These are phyloP conservation scores for Misgurnus mizolepis DNA, from an alignment of 2,113 vertebrate genomes.

Conservation along the genomic window DNA sequence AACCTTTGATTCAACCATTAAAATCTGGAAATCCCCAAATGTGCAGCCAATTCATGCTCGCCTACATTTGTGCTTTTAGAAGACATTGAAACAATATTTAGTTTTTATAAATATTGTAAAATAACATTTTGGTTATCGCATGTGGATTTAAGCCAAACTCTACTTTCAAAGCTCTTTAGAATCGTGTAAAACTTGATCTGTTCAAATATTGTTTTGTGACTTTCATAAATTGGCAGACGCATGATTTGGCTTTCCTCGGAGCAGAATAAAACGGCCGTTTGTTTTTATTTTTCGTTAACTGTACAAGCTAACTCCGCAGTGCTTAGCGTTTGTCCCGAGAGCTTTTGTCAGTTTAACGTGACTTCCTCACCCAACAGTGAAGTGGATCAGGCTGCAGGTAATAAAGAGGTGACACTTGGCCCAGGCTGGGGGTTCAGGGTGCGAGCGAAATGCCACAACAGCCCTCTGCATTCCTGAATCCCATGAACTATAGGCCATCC, in stretches of 20 bases:
- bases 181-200: background rate
- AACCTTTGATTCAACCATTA: conserved; percentile 3
- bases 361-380: conserved; percentile 43
- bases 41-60: background rate
- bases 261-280: background rate
- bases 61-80: conserved; percentile 3
- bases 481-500: conserved; percentile 69
- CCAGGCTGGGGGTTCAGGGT: conserved; percentile 56
- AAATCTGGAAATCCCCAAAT: conserved; percentile 13
- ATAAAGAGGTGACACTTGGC: conserved; percentile 54
- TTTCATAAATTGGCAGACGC: background rate
- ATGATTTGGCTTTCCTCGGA: background rate
- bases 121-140: background rate
- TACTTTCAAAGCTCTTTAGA: background rate
- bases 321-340: background rate
- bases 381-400: conserved; percentile 51
- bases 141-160: conserved; percentile 3
- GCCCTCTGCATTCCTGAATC: conserved; percentile 67
- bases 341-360: conserved; percentile 37
- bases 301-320: background rate
- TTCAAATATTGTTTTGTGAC: background rate
- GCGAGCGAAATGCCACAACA: conserved; percentile 77
- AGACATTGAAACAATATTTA: background rate
- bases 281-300: background rate
- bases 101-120: conserved; percentile 11